phyloP scores from a whole-genome alignment of 2,113 vertebrate species.

The Setophaga kirtlandii region DNA sequence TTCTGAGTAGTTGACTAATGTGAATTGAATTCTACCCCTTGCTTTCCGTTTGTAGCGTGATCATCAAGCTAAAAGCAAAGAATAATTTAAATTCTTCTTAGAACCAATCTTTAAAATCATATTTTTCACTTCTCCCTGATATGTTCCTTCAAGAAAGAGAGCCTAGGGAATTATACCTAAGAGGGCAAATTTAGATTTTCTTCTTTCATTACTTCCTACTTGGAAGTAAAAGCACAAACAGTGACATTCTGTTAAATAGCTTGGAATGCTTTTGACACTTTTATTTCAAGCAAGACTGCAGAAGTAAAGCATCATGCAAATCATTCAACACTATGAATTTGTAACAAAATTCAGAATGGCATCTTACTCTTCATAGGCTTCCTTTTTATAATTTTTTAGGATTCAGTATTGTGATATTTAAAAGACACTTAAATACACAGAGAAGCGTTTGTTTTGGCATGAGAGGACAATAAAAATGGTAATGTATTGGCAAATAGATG shows the following conservation, averaged over 20 bases:
- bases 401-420: constrained; percentile 25
- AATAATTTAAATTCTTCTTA: neutral
- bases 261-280: neutral
- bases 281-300: neutral
- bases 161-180: neutral
- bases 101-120: neutral
- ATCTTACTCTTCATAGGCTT: neutral
- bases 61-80: neutral
- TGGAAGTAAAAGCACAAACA: neutral
- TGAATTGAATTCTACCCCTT: neutral
- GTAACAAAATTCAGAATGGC: neutral
- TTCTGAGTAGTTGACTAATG: neutral
- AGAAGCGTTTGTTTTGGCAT: neutral
- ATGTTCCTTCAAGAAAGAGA: neutral
- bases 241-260: neutral
- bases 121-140: neutral
- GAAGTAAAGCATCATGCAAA: neutral
- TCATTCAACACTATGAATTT: neutral
- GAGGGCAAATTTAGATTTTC: neutral
- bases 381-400: neutral
- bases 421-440: neutral
- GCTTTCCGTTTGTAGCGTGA: neutral
- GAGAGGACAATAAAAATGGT: neutral
- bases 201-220: neutral
- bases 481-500: neutral